These are phyloP conservation scores for Scaptomyza caliginosa DNA, from an alignment of 2,888 invertebrate genomes.

Conservation along the genomic window DNA sequence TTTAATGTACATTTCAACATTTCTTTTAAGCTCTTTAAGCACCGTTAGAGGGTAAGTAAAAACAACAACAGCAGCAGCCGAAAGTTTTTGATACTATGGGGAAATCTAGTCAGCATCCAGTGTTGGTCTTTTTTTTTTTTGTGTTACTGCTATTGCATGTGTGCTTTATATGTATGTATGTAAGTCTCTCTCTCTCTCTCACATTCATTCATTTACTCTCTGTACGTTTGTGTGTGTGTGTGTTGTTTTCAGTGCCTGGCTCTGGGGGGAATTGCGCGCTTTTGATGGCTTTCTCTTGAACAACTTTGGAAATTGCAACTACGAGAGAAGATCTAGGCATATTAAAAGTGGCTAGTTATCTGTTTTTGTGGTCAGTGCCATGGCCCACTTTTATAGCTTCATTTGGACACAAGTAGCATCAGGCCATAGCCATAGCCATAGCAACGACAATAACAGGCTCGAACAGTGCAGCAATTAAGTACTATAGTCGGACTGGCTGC, in stretches of 20 bases:
- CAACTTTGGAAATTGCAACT: slow-evolving; percentile 64
- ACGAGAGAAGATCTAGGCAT: slow-evolving; percentile 43
- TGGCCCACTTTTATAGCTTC: slow-evolving; percentile 75
- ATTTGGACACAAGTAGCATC: slow-evolving; percentile 53
- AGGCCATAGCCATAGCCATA: slow-evolving; percentile 2
- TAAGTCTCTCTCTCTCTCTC: slow-evolving; percentile 1
- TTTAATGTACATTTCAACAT: slow-evolving; percentile 4
- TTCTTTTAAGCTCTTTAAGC: not conserved
- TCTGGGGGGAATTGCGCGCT: slow-evolving; percentile 65
- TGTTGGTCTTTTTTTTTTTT: slow-evolving; percentile 18
- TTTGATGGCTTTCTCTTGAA: slow-evolving; percentile 74
- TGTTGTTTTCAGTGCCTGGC: slow-evolving; percentile 53
- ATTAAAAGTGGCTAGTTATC: slow-evolving; percentile 66
- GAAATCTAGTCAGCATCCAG: slow-evolving; percentile 64
- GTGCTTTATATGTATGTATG: slow-evolving; percentile 12
- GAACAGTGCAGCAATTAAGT: slow-evolving; percentile 38
- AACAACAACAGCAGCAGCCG: slow-evolving; percentile 5
- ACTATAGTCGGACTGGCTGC: slow-evolving; percentile 3
- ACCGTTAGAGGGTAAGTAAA: slow-evolving; percentile 12
- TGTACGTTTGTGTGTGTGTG: slow-evolving; percentile 14
- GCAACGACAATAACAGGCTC: slow-evolving; percentile 19
- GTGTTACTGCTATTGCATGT: slow-evolving; percentile 36
- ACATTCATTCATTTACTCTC: too few species aligned
- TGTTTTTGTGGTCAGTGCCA: slow-evolving; percentile 59
- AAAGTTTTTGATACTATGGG: slow-evolving; percentile 53